Base-by-base conservation (phyloP, 2,797 vertebrate genomes). In the Falco cherrug region DNA sequence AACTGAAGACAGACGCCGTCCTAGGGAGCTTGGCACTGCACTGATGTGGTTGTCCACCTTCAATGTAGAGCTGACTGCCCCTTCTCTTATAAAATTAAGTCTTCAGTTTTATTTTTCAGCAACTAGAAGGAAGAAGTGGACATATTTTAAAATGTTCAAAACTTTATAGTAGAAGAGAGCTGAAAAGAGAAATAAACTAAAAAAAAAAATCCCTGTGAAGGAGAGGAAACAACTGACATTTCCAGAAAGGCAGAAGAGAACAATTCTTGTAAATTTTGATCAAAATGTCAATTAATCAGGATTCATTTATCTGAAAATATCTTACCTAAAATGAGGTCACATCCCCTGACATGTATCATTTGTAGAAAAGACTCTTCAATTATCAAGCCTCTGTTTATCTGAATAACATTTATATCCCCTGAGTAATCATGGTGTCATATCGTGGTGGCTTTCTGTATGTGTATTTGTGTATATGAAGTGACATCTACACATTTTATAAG, bases 301-400 rank as follows among this genome's bases (percentile, higher is more conserved):
- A 43, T 83, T 94, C 54, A 90, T 95, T 93, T 92, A 75, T 83
- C 84, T 93, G 84, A 77, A 87, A 96, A 91, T 71, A 73, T 59
- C 84, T 85, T 90, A 71, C 45, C 86, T 95, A 85, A 93, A 93
- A 95, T 78, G 90, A 97, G 83, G 71, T 92, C 90, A 67, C 35
- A 47, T 93, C 53, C 68, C 50, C 64, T 93, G 93, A 90, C 83
- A 81, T 79, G 39, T 77, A 76, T 94, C 16, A 88, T 91, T 93
- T 92, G 81, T 77, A 85, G 50, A 26, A 91, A 91, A 87, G 64
- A 54, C 35, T 95, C 71, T 89, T 82, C 67, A 95, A 61, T 95
- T 95, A 90, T 37, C 88, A 67, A 90, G 35, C 67, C 80, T 61
- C 19, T 92, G 71, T 92, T 93, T 87, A 59, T 87, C 78, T 75